A percentile compares a stretch with the other conserved stretches of the same genome.
Conservation (phyloP, 2,797 vertebrate species). For the Galagoides demidoff region DNA sequence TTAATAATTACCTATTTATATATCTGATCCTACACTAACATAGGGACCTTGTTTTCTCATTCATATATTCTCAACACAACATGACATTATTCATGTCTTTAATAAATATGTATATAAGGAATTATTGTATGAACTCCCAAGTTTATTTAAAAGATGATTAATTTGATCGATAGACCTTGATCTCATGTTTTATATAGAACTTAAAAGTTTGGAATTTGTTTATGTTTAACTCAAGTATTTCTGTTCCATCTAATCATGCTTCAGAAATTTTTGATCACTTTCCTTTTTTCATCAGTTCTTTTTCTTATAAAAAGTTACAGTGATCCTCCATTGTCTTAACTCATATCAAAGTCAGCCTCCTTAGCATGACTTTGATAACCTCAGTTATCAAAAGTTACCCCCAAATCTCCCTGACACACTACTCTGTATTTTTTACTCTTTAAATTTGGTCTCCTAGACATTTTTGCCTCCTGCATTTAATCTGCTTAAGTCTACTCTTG, state of each 20-base stretch:
- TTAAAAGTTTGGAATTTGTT: constrained; percentile 48
- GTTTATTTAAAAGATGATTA: not conserved
- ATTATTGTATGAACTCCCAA: constrained; percentile 18
- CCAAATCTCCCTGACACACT: not conserved
- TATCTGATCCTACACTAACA: not conserved
- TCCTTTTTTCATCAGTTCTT: not conserved
- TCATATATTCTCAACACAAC: not conserved
- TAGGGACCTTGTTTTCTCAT: not conserved
- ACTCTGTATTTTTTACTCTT: not conserved
- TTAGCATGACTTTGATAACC: not conserved
- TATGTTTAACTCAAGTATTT: constrained; percentile 3
- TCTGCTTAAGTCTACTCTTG: not conserved
- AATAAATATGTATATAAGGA: constrained; percentile 42
- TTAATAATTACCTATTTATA: not conserved
- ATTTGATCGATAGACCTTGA: not conserved
- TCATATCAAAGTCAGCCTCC: not conserved
- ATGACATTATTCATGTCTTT: constrained; percentile 31
- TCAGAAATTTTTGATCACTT: not conserved
- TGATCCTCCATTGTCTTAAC: not conserved
- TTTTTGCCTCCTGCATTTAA: not conserved
- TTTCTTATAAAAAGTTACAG: constrained; percentile 8
- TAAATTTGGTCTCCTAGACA: not conserved
- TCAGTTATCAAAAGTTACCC: no score
- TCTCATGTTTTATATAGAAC: constrained; percentile 40
- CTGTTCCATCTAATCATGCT: not conserved